Percentiles rank a stretch among this genome's conserved stretches.
Conservation (phyloP, 2,113 vertebrate genomes). For the Coryphaenoides rupestris region DNA sequence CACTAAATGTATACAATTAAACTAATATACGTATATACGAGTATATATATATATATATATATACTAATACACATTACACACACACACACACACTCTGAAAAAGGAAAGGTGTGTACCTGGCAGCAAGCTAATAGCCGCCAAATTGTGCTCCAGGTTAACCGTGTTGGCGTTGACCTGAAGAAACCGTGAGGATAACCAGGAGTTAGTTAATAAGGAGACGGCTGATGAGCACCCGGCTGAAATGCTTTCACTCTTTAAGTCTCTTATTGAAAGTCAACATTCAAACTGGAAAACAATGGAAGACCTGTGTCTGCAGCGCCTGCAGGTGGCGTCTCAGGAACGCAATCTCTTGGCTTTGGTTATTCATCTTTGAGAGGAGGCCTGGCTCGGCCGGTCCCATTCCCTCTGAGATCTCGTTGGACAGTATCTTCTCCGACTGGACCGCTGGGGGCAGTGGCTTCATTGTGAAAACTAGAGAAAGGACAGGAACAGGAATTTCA, state of each 20-base stretch:
- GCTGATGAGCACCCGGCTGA: background rate
- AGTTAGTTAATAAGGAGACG: background rate
- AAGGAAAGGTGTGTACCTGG: conserved; percentile 33
- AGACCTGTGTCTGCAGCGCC: conserved; percentile 46
- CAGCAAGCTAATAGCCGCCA: conserved; percentile 32
- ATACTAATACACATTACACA: background rate
- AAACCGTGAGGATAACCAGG: too few relatives aligned
- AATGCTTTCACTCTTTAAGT: background rate
- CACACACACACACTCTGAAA: background rate
- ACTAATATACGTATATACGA: background rate
- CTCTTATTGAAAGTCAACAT: background rate
- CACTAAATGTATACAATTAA: background rate
- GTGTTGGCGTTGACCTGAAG: conserved; percentile 45
- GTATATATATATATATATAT: background rate
- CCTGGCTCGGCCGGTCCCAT: background rate
- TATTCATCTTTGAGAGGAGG: conserved; percentile 24
- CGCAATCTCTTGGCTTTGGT: conserved; percentile 39
- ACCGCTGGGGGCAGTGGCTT: background rate
- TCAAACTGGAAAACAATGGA: background rate
- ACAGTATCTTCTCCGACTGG: background rate
- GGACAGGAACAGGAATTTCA: background rate
- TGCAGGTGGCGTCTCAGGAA: conserved; percentile 20
- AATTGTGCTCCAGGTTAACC: conserved; percentile 28
- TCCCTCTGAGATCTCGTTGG: background rate
- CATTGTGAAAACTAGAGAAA: conserved; percentile 33